Percentiles rank a stretch among this genome's conserved stretches.
phyloP scores from a whole-genome alignment of 2,888 invertebrate genomes.

The Mimachlamys varia region DNA sequence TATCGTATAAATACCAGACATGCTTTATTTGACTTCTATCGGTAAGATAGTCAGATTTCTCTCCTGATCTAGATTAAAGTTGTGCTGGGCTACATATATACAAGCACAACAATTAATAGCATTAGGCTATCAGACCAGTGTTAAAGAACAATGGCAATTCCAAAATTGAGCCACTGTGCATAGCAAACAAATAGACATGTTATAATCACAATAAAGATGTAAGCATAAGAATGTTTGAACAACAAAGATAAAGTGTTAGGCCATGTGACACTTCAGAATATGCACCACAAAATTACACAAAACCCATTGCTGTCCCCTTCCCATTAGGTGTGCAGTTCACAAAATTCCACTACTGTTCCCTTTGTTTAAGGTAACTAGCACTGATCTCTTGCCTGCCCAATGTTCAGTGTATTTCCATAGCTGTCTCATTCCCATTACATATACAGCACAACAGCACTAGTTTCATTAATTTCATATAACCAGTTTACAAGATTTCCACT shows the following conservation, averaged over 20 bases:
- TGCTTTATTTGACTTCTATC: neutral
- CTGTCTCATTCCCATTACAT: too few species aligned
- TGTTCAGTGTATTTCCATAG: too few species aligned
- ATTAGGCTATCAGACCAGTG: neutral
- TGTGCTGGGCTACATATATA: neutral
- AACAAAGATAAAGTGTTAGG: neutral
- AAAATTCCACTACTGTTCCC: neutral
- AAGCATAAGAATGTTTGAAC: neutral
- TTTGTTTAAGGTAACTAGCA: too few species aligned
- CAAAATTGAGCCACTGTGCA: neutral
- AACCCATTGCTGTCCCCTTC: neutral
- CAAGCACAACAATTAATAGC: neutral
- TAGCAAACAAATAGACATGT: neutral
- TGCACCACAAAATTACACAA: neutral
- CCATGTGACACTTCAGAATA: neutral
- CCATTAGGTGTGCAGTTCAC: neutral
- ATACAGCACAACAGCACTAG: too few species aligned
- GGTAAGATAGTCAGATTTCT: neutral
- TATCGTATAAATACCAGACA: neutral
- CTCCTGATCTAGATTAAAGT: neutral
- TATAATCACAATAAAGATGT: conserved; percentile 20
- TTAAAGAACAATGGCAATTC: neutral
- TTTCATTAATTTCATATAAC: too few species aligned
- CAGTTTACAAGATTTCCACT: too few species aligned
- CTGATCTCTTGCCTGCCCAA: too few species aligned